phyloP scores from a whole-genome alignment of 2,888 invertebrate species.

The Nymphalis urticae region DNA sequence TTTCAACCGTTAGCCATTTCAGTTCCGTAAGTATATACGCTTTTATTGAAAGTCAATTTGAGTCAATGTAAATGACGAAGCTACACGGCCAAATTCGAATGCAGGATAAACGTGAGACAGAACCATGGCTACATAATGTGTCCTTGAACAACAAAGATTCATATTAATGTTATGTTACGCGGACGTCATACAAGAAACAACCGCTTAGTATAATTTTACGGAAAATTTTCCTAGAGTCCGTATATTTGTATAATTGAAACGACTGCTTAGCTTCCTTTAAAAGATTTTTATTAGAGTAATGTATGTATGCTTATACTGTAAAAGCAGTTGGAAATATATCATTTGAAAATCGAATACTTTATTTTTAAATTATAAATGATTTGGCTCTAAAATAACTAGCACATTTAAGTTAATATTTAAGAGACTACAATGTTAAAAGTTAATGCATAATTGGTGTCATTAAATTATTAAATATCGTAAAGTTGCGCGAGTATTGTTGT shows the following conservation, averaged over 20 bases:
- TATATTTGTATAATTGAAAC: constrained; percentile 7
- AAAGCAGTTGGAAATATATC: no score
- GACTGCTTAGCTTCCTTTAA: neutral
- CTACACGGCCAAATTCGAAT: constrained; percentile 35
- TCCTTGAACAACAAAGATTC: constrained; percentile 57
- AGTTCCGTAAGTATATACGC: neutral
- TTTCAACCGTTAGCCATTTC: no score
- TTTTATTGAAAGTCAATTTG: constrained; percentile 14
- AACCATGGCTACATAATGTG: constrained; percentile 52
- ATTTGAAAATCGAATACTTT: no score
- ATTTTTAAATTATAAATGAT: no score
- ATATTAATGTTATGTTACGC: constrained; percentile 55
- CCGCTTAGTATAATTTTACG: constrained; percentile 14
- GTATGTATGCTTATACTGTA: no score
- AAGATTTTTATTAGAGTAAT: no score
- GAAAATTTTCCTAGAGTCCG: constrained; percentile 19
- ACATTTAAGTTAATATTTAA: no score
- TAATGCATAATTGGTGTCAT: no score
- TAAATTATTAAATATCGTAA: no score
- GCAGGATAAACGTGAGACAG: constrained; percentile 46
- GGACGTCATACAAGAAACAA: constrained; percentile 30
- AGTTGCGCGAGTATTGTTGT: no score
- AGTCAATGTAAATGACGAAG: constrained; percentile 23
- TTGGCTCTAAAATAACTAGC: no score
- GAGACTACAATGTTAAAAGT: no score